Conservation (phyloP, 1,140 invertebrate genomes). For the Aplysia californica region DNA sequence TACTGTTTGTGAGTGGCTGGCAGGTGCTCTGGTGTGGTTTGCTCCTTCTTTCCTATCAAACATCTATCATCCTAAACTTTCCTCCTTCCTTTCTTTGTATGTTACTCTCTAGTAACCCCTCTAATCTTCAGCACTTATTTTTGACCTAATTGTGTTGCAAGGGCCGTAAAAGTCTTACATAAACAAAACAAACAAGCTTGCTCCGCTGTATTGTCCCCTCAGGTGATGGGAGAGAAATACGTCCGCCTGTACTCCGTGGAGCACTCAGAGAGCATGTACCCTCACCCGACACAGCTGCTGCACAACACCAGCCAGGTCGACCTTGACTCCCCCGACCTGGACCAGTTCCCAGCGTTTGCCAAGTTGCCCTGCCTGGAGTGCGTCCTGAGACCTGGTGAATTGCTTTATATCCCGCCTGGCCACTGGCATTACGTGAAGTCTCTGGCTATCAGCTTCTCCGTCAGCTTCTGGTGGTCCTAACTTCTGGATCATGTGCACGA, state of each 20-base stretch:
- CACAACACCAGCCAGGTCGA: conserved; percentile 78
- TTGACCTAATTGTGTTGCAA: too few relatives aligned
- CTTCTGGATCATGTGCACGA: not conserved
- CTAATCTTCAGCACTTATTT: too few relatives aligned
- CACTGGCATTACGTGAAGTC: conserved; percentile 76
- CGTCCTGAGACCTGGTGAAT: conserved; percentile 70
- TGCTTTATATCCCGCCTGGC: conserved; percentile 74
- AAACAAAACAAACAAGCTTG: too few relatives aligned
- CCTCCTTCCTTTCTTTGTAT: too few relatives aligned
- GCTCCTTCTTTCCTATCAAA: too few relatives aligned
- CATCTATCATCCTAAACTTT: too few relatives aligned
- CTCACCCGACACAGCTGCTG: conserved; percentile 82
- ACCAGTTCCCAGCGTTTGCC: conserved; percentile 68
- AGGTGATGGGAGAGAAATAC: conserved; percentile 84
- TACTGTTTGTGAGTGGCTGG: too few relatives aligned
- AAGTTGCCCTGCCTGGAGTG: conserved; percentile 67
- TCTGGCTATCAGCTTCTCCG: conserved; percentile 72
- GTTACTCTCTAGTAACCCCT: too few relatives aligned
- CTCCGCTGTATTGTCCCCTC: too few relatives aligned
- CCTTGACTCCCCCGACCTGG: conserved; percentile 69
- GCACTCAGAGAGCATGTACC: conserved; percentile 81
- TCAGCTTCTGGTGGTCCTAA: conserved; percentile 74
- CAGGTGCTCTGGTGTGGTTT: too few relatives aligned
- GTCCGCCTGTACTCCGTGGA: conserved; percentile 83
- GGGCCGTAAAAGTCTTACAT: too few relatives aligned